Evolutionary conservation across 2,113 vertebrate species (phyloP).

Genomic region (Platysternon megacephalum): DNA sequence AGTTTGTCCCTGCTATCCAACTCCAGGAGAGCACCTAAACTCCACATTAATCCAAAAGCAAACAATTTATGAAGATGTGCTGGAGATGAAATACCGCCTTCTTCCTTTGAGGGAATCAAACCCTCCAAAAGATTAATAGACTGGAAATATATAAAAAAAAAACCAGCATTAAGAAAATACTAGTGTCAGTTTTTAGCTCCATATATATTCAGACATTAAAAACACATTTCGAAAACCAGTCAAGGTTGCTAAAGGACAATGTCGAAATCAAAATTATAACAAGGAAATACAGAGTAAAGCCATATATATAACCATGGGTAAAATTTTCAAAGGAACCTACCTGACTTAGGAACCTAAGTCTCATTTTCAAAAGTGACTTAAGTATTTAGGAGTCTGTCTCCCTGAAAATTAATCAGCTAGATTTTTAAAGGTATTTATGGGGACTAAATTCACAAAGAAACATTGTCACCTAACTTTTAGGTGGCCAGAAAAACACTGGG

Average conservation of each 20-base stretch:
- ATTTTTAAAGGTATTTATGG: neutral
- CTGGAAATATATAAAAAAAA: conserved; percentile 71
- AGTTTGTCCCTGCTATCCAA: conserved; percentile 79
- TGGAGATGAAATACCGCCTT: conserved; percentile 55
- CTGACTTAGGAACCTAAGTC: neutral
- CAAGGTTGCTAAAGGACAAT: neutral
- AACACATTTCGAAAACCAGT: neutral
- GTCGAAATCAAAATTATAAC: neutral
- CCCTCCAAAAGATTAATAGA: conserved; percentile 83
- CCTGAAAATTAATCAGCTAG: neutral
- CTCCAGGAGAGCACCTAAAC: conserved; percentile 82
- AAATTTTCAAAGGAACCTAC: neutral
- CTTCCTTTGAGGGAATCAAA: conserved; percentile 80
- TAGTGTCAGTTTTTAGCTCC: neutral
- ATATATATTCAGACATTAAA: neutral
- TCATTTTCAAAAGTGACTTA: neutral
- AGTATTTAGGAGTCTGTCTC: neutral
- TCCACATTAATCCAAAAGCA: conserved; percentile 83
- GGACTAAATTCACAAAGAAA: neutral
- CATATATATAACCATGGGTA: neutral
- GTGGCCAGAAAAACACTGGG: neutral
- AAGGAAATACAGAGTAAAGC: neutral
- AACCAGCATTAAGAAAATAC: neutral
- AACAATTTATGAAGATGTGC: conserved; percentile 79
- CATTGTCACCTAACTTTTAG: neutral